A percentile compares a stretch with the other conserved stretches of the same genome.
These are phyloP conservation scores for Chaetodon auriga DNA, from an alignment of 2,113 vertebrate genomes.

Conservation along the genomic window DNA sequence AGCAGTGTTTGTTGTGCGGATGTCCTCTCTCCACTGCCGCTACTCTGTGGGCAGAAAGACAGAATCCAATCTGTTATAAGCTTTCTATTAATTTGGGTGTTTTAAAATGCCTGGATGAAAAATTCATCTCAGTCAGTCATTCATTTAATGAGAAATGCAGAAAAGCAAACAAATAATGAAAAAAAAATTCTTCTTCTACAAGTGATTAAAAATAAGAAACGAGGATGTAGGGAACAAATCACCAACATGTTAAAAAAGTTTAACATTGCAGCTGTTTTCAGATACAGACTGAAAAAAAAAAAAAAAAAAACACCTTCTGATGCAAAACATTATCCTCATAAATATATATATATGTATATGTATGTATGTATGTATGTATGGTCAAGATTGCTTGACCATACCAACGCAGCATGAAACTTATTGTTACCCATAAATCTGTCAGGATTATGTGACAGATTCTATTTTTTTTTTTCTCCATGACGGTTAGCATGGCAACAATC, in stretches of 20 bases:
- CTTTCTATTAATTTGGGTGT: slow-evolving; percentile 62
- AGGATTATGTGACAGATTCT: neutral
- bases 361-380: neutral
- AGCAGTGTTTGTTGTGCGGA: slow-evolving; percentile 48
- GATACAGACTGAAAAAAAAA: neutral
- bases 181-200: slow-evolving; percentile 6
- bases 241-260: neutral
- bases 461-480: slow-evolving; percentile 5
- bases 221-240: slow-evolving; percentile 14
- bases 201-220: slow-evolving; percentile 15
- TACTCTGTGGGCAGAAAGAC: slow-evolving; percentile 36
- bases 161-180: slow-evolving; percentile 32
- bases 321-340: neutral
- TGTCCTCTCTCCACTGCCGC: slow-evolving; percentile 30
- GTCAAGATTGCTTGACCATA: neutral
- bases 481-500: slow-evolving; percentile 66
- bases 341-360: no score
- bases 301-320: no score
- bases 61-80: slow-evolving; percentile 63
- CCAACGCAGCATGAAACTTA: neutral
- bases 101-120: slow-evolving; percentile 62
- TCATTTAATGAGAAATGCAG: slow-evolving; percentile 51
- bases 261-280: neutral
- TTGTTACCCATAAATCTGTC: neutral
- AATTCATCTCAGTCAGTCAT: slow-evolving; percentile 46